phyloP scores from a whole-genome alignment of 2,113 vertebrate genomes.

The Passer montanus region DNA sequence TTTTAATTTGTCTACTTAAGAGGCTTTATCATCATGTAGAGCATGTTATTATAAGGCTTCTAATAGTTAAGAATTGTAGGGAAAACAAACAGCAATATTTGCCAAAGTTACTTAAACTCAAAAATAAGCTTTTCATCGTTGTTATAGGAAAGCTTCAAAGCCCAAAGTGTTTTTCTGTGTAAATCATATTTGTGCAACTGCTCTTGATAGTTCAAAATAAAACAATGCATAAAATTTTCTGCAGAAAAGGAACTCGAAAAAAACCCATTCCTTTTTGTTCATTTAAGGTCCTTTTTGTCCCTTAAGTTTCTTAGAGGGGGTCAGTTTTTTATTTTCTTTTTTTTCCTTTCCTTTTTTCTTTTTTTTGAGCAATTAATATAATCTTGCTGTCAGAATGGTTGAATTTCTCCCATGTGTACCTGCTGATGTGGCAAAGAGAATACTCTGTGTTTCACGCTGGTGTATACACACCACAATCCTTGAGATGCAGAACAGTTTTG shows the following conservation, averaged over 20 bases:
- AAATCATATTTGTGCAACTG: not conserved
- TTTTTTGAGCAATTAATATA: not conserved
- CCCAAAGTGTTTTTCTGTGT: not conserved
- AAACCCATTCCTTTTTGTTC: not conserved
- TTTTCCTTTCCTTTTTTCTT: not conserved
- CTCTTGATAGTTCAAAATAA: not conserved
- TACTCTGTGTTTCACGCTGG: not conserved
- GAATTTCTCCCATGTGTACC: not conserved
- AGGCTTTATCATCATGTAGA: not conserved
- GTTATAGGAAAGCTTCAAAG: not conserved
- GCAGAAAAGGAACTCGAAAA: fast-evolving
- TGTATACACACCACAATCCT: not conserved
- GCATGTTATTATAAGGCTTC: not conserved
- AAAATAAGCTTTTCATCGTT: not conserved
- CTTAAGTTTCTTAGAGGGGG: not conserved
- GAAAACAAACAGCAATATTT: not conserved
- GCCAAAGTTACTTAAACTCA: not conserved
- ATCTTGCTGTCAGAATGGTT: not conserved
- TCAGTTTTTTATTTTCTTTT: not conserved
- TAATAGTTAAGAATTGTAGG: not conserved
- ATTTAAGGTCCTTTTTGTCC: not conserved
- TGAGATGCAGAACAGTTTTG: not conserved
- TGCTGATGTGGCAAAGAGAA: not conserved
- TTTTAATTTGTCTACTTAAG: not conserved
- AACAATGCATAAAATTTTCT: not conserved